phyloP scores from a whole-genome alignment of 2,113 vertebrate genomes.

The Gymnobelideus leadbeateri region DNA sequence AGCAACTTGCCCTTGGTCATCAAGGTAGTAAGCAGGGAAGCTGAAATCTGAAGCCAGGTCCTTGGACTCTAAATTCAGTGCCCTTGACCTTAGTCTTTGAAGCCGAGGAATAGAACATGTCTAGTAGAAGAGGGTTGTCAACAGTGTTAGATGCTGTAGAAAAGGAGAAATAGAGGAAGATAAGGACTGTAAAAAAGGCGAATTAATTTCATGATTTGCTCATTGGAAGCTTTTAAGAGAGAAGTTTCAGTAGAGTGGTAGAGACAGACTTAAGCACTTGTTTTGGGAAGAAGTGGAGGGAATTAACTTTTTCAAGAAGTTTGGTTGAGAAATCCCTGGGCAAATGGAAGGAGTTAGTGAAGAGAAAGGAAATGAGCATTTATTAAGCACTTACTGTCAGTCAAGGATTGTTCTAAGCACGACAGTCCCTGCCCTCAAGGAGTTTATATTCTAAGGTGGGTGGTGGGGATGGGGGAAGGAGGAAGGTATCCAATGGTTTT shows the following conservation, averaged over 20 bases:
- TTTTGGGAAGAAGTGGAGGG: not conserved
- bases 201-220: not conserved
- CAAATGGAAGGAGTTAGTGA: not conserved
- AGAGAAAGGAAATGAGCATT: not conserved
- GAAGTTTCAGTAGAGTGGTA: not conserved
- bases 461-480: too few relatives aligned
- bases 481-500: not conserved
- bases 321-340: not conserved
- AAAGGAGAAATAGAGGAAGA: not conserved
- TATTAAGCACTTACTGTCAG: not conserved
- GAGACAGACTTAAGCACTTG: not conserved
- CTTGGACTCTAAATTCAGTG: not conserved
- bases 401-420: not conserved
- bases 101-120: not conserved
- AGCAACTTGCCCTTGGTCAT: not conserved
- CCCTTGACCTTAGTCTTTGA: not conserved
- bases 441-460: not conserved
- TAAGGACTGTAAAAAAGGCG: not conserved
- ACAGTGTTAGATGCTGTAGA: not conserved
- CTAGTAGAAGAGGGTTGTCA: not conserved
- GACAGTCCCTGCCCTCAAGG: too few relatives aligned
- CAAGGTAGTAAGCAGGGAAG: not conserved
- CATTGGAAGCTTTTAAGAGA: not conserved
- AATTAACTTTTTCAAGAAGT: not conserved
- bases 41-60: not conserved